Evolutionary conservation across 2,113 vertebrate genomes (phyloP).

Genomic region (Mesocricetus auratus): DNA sequence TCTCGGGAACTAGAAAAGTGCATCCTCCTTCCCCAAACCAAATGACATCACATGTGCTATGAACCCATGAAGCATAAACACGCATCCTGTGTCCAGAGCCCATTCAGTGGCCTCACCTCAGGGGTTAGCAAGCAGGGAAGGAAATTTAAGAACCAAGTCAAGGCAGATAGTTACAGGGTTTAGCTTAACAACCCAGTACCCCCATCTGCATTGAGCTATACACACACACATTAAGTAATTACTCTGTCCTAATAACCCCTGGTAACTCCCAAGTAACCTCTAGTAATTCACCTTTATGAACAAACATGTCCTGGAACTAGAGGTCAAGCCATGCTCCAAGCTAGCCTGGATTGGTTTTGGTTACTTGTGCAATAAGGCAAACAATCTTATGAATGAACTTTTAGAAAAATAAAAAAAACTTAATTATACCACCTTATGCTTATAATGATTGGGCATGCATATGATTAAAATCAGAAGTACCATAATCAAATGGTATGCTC

Average conservation of each 20-base stretch:
- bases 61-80: not conserved
- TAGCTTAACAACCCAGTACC: not conserved
- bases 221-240: not conserved
- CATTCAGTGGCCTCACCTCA: not conserved
- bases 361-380: not conserved
- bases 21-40: not conserved
- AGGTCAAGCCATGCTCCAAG: not conserved
- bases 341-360: not conserved
- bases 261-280: not conserved
- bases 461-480: not conserved
- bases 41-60: not conserved
- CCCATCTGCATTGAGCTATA: not conserved
- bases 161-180: not conserved
- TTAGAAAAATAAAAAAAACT: not conserved
- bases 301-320: not conserved
- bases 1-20: conserved; percentile 37
- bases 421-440: not conserved
- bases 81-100: not conserved
- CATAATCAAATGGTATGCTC: not conserved
- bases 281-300: not conserved
- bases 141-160: not conserved
- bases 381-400: not conserved
- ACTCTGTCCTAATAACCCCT: not conserved
- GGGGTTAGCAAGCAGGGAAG: not conserved
- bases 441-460: not conserved